These are phyloP conservation scores for Epizoanthus fatuus DNA, from an alignment of 92 coral and sea anemone species.

Conservation along the genomic window DNA sequence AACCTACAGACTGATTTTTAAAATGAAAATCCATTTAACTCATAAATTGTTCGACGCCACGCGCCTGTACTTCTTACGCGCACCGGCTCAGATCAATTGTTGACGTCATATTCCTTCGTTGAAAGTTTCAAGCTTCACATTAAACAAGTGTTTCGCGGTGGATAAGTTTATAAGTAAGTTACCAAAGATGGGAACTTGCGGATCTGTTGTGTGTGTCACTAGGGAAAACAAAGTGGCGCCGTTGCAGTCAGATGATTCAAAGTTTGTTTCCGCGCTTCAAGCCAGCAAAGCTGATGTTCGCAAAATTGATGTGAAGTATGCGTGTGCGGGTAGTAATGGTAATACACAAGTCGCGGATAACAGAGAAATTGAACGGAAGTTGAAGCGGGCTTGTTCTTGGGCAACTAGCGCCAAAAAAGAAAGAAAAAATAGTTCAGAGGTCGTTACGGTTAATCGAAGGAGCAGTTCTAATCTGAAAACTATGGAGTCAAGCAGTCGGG, in stretches of 20 bases:
- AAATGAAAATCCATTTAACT: neutral
- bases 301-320: neutral
- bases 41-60: neutral
- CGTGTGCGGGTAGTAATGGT: neutral
- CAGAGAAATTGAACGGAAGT: neutral
- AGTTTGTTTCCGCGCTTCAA: neutral
- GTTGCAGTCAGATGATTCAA: neutral
- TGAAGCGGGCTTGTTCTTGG: neutral
- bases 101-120: conserved; percentile 22
- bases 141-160: neutral
- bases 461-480: neutral
- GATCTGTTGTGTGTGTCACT: neutral
- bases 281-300: neutral
- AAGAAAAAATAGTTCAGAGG: neutral
- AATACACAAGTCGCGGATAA: neutral
- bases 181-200: conserved; percentile 14
- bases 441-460: neutral
- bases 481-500: neutral
- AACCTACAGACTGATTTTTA: no score
- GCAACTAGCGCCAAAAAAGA: neutral
- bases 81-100: neutral
- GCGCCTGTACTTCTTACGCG: neutral
- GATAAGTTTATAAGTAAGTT: neutral
- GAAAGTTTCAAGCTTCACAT: neutral
- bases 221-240: neutral